These are phyloP conservation scores for Bombylius discolor DNA, from an alignment of 2,888 invertebrate species.

Conservation along the genomic window DNA sequence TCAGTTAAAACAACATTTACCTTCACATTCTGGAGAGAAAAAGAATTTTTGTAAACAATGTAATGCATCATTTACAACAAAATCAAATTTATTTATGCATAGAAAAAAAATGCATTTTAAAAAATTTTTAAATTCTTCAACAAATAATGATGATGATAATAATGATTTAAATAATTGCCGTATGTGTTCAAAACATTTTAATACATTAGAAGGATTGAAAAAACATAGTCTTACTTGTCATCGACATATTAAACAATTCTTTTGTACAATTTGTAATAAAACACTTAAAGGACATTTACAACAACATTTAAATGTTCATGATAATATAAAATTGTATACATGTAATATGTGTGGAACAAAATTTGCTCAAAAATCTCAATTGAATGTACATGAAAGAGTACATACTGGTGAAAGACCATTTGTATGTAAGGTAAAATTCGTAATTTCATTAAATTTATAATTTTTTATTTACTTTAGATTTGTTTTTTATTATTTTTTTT, in stretches of 20 bases:
- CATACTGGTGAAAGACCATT: constrained; percentile 77
- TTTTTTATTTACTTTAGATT: too few species aligned
- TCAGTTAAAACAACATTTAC: constrained; percentile 49
- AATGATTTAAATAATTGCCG: background rate
- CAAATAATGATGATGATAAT: background rate
- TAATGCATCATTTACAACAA: constrained; percentile 54
- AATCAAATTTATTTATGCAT: constrained; percentile 49
- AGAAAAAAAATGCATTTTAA: background rate
- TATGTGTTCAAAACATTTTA: background rate
- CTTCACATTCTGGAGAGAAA: constrained; percentile 55
- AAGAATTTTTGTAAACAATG: constrained; percentile 61
- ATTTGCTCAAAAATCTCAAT: constrained; percentile 72
- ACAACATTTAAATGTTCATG: constrained; percentile 69
- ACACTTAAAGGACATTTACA: constrained; percentile 67
- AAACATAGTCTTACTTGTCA: constrained; percentile 67
- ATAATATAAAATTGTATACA: constrained; percentile 55
- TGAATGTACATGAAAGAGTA: constrained; percentile 71
- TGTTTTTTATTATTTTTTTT: constrained; percentile 8
- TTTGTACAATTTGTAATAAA: constrained; percentile 70
- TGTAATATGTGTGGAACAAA: constrained; percentile 66
- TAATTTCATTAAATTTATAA: background rate
- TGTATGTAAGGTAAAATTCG: constrained; percentile 50
- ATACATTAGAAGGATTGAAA: constrained; percentile 25
- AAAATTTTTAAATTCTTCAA: background rate
- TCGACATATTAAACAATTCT: constrained; percentile 57